Evolutionary conservation across 2,888 invertebrate species (phyloP), one percentile per base, ranked within the genome.

Genomic region (Heliconius erato): DNA sequence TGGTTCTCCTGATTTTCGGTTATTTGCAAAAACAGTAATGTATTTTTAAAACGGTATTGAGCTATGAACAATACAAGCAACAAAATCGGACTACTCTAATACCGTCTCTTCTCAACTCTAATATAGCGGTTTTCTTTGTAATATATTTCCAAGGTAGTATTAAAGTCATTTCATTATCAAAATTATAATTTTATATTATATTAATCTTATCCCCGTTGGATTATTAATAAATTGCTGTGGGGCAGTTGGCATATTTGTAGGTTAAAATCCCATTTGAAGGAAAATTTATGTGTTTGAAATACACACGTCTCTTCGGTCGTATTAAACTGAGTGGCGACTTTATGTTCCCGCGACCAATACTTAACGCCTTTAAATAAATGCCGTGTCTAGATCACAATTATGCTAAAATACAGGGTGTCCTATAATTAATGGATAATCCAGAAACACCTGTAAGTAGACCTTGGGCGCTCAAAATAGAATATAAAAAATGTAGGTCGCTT

Each of bases 261-360:
- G 35, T 23, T n/a, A 3, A 19, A 69, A 69, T 40, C 69, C 23
- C 23, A 69, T 69, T 71, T 40, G 1, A 23, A 71, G 40, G 5
- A 69, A 69, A 35, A 69, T 69, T 35, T 69, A 69, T 69, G 19
- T 11, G 40, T n/a, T 40, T 16, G n/a, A 71, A 71, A 71, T 71
- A 35, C n/a, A 71, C 12, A n/a, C 19, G 69, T 69, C 35, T 19
- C 9, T 23, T 23, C 14, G 44, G 35, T 23, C 23, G 23, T 35
- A 9, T 19, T 23, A 35, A 40, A 23, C 40, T 40, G 35, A 23
- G 7, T 19, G 35, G 7, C 23, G 35, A 40, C 3, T 23, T 69
- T 69, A 35, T 69, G n/a, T 40, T 69, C 11, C 35, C 9, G 23
- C 35, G 35, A n/a, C 16, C 69, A 69, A 69, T 35, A 23, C 12